Conservation (phyloP, 1,140 invertebrate species). For the Dermatophagoides farinae region DNA sequence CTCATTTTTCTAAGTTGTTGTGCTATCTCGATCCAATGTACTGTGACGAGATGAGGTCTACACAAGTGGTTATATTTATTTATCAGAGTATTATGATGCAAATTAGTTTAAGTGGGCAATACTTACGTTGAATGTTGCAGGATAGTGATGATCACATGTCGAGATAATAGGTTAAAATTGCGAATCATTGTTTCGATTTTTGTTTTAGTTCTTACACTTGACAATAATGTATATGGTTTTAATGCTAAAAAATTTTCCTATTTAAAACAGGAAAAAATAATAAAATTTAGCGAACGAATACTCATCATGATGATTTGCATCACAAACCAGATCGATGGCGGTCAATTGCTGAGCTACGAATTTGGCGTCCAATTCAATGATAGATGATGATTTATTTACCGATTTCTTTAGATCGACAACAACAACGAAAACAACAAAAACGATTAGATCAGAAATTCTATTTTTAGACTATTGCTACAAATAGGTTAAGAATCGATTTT, state of each 20-base stretch:
- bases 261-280: neutral
- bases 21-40: constrained; percentile 17
- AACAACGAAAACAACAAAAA: neutral
- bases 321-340: constrained; percentile 16
- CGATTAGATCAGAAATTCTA: neutral
- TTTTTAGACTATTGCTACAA: neutral
- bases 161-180: constrained; percentile 17
- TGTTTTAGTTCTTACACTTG: constrained; percentile 1
- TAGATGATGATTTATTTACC: constrained; percentile 7
- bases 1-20: constrained; percentile 14
- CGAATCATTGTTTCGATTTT: constrained; percentile 14
- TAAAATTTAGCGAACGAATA: neutral
- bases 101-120: neutral
- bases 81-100: neutral
- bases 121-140: constrained; percentile 10
- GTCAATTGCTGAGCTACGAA: constrained; percentile 17
- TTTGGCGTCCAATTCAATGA: constrained; percentile 14
- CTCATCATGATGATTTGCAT: neutral
- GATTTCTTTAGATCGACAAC: neutral
- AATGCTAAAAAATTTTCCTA: constrained; percentile 16
- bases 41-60: constrained; percentile 12
- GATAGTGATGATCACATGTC: constrained; percentile 16
- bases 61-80: neutral
- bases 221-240: constrained; percentile 14
- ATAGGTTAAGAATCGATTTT: no score